A percentile compares a stretch with the other conserved stretches of the same genome.
These are phyloP conservation scores for Paradoxurus hermaphroditus DNA, from an alignment of 2,113 vertebrate species.

Conservation along the genomic window DNA sequence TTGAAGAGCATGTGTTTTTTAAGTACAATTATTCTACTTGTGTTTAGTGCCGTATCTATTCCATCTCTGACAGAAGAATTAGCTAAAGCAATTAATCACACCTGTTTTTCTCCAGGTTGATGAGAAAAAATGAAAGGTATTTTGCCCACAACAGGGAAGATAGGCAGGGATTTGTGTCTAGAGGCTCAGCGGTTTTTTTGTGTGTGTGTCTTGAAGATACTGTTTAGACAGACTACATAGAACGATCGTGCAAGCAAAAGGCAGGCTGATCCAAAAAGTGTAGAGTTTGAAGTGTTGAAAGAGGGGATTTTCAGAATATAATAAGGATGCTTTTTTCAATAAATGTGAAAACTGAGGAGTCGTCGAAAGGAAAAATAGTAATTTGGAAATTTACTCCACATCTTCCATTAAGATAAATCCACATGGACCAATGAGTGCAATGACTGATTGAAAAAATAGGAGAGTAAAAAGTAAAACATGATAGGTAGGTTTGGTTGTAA, in stretches of 20 bases:
- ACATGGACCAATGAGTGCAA: not conserved
- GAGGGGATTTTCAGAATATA: not conserved
- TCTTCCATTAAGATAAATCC: not conserved
- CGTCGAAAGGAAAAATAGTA: not conserved
- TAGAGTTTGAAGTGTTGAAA: not conserved
- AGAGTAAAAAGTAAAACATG: not conserved
- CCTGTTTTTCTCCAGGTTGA: not conserved
- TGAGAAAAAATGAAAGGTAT: slow-evolving; percentile 41
- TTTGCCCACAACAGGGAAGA: not conserved
- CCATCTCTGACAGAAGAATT: slow-evolving; percentile 13
- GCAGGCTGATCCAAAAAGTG: not conserved
- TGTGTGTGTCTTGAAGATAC: not conserved
- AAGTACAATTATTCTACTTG: slow-evolving; percentile 13
- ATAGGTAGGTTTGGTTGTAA: not conserved
- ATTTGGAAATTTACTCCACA: not conserved
- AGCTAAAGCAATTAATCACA: slow-evolving; percentile 43
- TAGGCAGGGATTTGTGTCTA: not conserved
- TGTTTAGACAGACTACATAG: not conserved
- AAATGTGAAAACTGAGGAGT: not conserved
- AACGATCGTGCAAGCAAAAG: not conserved
- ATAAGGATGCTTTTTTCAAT: not conserved
- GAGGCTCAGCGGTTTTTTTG: not conserved
- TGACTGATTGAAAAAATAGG: not conserved
- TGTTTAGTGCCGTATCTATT: not conserved
- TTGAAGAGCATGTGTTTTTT: not conserved